Conservation (phyloP, 2,888 invertebrate genomes). For the Sepioteuthis lessoniana region DNA sequence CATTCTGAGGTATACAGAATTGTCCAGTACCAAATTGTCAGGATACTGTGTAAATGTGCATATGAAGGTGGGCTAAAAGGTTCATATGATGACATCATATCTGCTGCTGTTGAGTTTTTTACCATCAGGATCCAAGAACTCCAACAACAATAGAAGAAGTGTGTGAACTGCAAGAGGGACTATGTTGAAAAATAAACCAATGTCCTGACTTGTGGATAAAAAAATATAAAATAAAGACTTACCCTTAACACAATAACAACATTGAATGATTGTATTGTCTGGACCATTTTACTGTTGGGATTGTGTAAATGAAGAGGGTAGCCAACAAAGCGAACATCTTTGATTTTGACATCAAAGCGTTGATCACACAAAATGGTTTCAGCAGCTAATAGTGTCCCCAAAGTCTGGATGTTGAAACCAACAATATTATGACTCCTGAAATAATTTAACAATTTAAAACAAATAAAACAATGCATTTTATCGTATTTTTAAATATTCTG, state of each 20-base stretch:
- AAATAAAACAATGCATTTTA: no score
- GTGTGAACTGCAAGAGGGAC: no score
- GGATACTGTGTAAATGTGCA: no score
- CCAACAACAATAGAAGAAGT: no score
- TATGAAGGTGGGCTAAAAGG: no score
- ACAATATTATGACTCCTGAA: conserved; percentile 42
- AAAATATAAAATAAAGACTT: conserved; percentile 50
- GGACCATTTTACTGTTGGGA: conserved; percentile 57
- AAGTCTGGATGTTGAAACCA: conserved; percentile 52
- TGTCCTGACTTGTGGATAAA: not conserved
- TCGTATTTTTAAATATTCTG: no score
- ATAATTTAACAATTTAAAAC: not conserved
- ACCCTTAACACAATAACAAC: conserved; percentile 77
- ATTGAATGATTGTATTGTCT: conserved; percentile 86
- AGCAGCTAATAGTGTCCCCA: conserved; percentile 77
- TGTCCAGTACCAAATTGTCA: no score
- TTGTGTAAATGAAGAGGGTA: conserved; percentile 83
- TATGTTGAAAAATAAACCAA: no score
- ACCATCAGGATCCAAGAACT: no score
- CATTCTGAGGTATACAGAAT: no score
- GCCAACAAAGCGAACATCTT: conserved; percentile 95
- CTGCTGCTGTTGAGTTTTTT: no score
- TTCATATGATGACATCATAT: no score
- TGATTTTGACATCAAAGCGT: conserved; percentile 95
- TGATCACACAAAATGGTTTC: conserved; percentile 90